Conservation (phyloP, 1,140 invertebrate species). For the Platyscapa corneri region DNA sequence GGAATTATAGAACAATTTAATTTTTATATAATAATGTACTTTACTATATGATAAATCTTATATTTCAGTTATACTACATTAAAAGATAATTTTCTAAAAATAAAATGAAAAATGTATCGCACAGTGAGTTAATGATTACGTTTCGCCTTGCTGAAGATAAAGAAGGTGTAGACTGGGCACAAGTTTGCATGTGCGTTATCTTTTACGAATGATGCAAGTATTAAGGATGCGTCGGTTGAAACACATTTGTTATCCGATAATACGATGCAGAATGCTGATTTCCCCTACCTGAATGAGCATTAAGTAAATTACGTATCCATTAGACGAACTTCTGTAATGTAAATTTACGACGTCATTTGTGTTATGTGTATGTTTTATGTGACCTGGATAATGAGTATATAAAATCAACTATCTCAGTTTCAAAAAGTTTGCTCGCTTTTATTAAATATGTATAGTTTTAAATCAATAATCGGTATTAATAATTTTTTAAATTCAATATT, state of each 20-base stretch:
- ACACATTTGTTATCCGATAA: constrained; percentile 45
- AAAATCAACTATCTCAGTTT: not conserved
- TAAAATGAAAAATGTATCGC: not conserved
- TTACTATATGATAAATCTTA: no score
- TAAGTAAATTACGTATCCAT: constrained; percentile 48
- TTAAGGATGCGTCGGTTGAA: constrained; percentile 31
- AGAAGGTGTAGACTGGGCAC: not conserved
- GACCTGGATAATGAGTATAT: not conserved
- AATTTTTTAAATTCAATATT: no score
- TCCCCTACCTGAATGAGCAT: constrained; percentile 26
- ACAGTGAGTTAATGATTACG: not conserved
- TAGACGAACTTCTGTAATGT: constrained; percentile 33
- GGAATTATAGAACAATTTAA: no score
- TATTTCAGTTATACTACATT: no score
- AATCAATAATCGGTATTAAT: no score
- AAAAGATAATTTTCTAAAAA: not conserved
- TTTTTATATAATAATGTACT: no score
- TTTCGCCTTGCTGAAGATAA: not conserved
- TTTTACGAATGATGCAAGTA: constrained; percentile 10
- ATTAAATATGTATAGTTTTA: no score
- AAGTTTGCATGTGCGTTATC: constrained; percentile 38
- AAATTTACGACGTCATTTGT: constrained; percentile 38
- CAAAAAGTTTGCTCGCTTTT: not conserved
- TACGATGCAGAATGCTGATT: constrained; percentile 36
- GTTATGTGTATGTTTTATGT: not conserved